phyloP scores from a whole-genome alignment of 64 coral and sea anemone species.

The Porites australiensis region DNA sequence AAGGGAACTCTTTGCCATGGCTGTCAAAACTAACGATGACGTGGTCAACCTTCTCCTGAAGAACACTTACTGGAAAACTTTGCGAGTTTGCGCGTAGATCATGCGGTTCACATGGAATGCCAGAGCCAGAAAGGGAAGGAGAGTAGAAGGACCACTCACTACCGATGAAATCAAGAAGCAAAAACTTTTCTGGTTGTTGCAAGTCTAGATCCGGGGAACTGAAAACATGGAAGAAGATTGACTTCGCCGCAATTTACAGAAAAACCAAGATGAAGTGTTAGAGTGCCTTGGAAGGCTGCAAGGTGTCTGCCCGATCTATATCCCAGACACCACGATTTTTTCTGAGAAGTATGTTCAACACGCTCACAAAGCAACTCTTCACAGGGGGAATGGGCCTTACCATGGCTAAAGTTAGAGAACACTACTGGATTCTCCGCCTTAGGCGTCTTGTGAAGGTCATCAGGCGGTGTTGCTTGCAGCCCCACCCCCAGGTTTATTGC shows the following conservation, averaged over 20 bases:
- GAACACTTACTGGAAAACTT: slow-evolving; percentile 12
- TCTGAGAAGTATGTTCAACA: no score
- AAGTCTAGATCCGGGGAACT: slow-evolving; percentile 25
- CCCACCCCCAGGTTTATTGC: no score
- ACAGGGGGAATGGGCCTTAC: no score
- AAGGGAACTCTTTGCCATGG: slow-evolving; percentile 27
- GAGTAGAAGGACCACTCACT: slow-evolving; percentile 21
- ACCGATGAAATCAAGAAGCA: slow-evolving; percentile 58
- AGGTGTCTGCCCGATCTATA: no score
- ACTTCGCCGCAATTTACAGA: background rate
- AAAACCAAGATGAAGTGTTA: no score
- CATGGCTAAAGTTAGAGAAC: no score
- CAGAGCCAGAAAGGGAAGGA: background rate
- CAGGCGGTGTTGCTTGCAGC: no score
- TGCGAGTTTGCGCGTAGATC: slow-evolving; percentile 58
- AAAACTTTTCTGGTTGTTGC: slow-evolving; percentile 35
- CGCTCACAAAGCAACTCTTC: no score
- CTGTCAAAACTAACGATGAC: slow-evolving; percentile 19
- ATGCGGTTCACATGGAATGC: slow-evolving; percentile 34
- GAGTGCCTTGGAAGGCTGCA: no score
- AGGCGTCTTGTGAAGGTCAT: no score
- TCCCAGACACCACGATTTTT: no score
- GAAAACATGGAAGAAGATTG: background rate
- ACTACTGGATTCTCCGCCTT: no score
- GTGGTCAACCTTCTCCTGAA: background rate